Evolutionary conservation across 2,797 vertebrate species (phyloP).

Genomic region (Dicrostonyx torquatus): DNA sequence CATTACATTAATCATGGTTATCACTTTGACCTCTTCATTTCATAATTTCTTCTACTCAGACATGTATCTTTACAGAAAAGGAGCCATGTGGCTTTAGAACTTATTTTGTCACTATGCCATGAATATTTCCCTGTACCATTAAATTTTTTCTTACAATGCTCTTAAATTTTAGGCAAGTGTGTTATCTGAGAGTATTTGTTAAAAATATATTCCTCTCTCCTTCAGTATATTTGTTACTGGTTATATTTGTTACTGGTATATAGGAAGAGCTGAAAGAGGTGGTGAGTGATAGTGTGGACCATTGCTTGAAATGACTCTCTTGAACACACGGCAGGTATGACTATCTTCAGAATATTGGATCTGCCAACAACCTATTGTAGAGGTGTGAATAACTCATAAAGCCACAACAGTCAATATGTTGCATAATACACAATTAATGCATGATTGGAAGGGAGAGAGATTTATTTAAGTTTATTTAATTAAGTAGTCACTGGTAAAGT

Average conservation of each 20-base stretch:
- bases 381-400: background rate
- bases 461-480: background rate
- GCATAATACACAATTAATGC: background rate
- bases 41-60: conserved; percentile 40
- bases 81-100: conserved; percentile 4
- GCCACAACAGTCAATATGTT: background rate
- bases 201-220: conserved; percentile 17
- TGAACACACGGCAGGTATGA: background rate
- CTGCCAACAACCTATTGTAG: background rate
- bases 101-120: background rate
- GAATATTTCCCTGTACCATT: conserved; percentile 22
- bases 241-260: background rate
- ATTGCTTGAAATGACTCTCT: background rate
- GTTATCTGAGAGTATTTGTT: conserved; percentile 32
- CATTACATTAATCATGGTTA: conserved; percentile 11
- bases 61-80: conserved; percentile 31
- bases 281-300: background rate
- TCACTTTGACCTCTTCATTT: conserved; percentile 20
- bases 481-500: background rate
- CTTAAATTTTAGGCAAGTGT: conserved; percentile 3
- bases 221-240: background rate
- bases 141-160: conserved; percentile 9
- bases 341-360: background rate
- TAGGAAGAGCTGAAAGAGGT: background rate
- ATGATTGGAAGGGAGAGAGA: background rate